Evolutionary conservation across 1,140 invertebrate species (phyloP).

Genomic region (Drosophila pectinifera): DNA sequence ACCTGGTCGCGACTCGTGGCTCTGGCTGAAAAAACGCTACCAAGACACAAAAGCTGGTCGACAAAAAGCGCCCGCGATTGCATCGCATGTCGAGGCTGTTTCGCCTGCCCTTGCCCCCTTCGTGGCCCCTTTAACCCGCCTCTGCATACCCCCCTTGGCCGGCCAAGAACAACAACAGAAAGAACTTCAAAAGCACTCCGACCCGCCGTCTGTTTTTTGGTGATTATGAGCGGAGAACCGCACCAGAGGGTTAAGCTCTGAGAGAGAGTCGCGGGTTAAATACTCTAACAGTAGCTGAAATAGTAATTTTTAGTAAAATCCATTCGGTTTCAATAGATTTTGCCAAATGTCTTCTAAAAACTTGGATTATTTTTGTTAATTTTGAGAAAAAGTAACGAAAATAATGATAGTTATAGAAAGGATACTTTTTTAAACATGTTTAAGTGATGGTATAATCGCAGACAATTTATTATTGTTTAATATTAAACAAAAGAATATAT

Average conservation of each 20-base stretch:
- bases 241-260: conserved; percentile 20
- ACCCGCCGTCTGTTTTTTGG: conserved; percentile 69
- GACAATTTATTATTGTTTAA: no score
- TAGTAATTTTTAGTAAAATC: no score
- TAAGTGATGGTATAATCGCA: no score
- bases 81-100: conserved; percentile 68
- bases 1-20: conserved; percentile 45
- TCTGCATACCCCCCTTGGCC: conserved; percentile 20
- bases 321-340: background rate
- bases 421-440: no score
- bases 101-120: conserved; percentile 51
- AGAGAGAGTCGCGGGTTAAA: conserved; percentile 12
- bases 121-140: background rate
- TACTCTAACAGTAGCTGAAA: conserved; percentile 9
- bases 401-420: no score
- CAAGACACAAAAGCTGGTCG: conserved; percentile 55
- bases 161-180: conserved; percentile 40
- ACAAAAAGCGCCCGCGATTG: conserved; percentile 35
- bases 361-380: background rate
- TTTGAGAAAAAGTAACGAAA: no score
- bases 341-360: no score
- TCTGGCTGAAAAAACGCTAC: conserved; percentile 46
- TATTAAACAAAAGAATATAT: no score
- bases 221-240: conserved; percentile 75
- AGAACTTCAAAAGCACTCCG: conserved; percentile 80